Conservation (phyloP, 2,888 invertebrate species). For the Polyploca ridens region DNA sequence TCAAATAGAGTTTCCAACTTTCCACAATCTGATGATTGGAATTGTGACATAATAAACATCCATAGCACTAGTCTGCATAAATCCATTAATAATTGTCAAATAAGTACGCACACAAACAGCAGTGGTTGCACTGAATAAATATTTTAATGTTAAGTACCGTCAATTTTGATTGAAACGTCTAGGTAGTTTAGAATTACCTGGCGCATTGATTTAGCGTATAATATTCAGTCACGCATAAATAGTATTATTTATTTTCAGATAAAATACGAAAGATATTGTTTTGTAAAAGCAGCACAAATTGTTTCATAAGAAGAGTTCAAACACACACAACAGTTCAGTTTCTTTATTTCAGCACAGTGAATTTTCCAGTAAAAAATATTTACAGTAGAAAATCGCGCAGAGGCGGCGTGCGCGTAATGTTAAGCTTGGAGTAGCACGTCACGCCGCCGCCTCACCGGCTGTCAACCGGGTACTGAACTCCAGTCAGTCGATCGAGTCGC, state of each 20-base stretch:
- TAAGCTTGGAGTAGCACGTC: slow-evolving; percentile 51
- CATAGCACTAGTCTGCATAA: slow-evolving; percentile 53
- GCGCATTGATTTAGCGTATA: not conserved
- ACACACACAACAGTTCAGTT: slow-evolving; percentile 44
- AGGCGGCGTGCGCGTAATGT: slow-evolving; percentile 76
- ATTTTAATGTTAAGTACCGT: not conserved
- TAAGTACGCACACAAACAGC: slow-evolving; percentile 25
- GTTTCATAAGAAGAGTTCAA: slow-evolving; percentile 7
- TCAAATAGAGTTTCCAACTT: slow-evolving; percentile 54
- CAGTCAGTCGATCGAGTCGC: slow-evolving; percentile 56
- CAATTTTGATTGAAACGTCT: slow-evolving; percentile 2
- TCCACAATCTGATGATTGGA: slow-evolving; percentile 43
- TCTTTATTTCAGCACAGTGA: slow-evolving; percentile 47
- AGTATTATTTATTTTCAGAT: slow-evolving; percentile 27
- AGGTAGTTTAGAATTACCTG: slow-evolving; percentile 15
- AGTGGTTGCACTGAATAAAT: slow-evolving; percentile 8
- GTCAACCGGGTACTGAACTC: slow-evolving; percentile 83
- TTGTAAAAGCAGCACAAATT: slow-evolving; percentile 41
- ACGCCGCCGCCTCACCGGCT: slow-evolving; percentile 81
- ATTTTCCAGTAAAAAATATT: slow-evolving; percentile 70
- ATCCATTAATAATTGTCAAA: slow-evolving; percentile 46
- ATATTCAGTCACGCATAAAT: slow-evolving; percentile 9
- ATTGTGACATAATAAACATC: slow-evolving; percentile 49
- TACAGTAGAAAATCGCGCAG: slow-evolving; percentile 76
- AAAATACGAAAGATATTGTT: slow-evolving; percentile 63